phyloP scores from a whole-genome alignment of 2,113 vertebrate species.

The Isurus oxyrinchus region DNA sequence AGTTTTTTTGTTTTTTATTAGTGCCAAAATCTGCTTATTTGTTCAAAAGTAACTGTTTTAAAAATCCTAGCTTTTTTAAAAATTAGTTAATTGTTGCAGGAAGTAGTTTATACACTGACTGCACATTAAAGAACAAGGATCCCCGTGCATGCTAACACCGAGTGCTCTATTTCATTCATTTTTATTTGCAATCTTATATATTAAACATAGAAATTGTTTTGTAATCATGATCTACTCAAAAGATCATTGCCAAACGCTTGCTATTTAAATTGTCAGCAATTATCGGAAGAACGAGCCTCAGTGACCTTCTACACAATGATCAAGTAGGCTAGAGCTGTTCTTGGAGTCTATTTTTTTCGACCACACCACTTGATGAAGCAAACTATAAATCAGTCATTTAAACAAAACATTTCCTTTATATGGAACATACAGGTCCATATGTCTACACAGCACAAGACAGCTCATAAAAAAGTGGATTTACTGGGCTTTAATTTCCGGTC shows the following conservation, averaged over 20 bases:
- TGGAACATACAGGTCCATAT: neutral
- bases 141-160: neutral
- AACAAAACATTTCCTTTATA: neutral
- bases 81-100: neutral
- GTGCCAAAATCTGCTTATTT: neutral
- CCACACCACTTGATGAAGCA: neutral
- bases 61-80: neutral
- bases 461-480: slow-evolving; percentile 17
- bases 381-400: neutral
- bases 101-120: neutral
- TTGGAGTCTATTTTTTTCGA: neutral
- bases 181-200: neutral
- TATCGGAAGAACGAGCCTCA: neutral
- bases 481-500: neutral
- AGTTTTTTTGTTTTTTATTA: too few relatives aligned
- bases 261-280: neutral
- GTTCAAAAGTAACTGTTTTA: neutral
- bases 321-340: neutral
- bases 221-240: neutral
- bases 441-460: neutral
- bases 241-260: neutral
- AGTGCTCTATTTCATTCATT: neutral
- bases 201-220: neutral
- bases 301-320: neutral
- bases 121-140: neutral